A percentile compares a stretch with the other conserved stretches of the same genome.
Conservation (phyloP, 2,888 invertebrate genomes). For the Escarpia spicata region DNA sequence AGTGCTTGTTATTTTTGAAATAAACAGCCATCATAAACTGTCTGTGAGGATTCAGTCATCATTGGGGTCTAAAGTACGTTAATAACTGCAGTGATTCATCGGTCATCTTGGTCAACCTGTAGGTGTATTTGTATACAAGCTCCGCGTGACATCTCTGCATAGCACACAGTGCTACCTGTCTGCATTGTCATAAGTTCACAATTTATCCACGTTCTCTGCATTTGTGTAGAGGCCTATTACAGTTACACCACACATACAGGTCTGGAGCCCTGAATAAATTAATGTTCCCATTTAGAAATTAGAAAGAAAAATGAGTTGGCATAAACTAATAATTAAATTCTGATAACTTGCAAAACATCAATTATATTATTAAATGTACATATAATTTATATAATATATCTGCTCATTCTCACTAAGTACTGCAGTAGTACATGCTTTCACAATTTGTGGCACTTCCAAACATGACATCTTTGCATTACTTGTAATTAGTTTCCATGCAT, state of each 20-base stretch:
- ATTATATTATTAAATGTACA: not conserved
- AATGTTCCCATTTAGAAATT: not conserved
- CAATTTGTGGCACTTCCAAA: no score
- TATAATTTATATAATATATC: not conserved
- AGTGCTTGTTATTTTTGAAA: not conserved
- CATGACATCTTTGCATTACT: no score
- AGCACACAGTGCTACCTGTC: not conserved
- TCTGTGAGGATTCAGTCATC: not conserved
- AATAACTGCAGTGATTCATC: not conserved
- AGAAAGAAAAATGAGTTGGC: not conserved
- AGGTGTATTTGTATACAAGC: not conserved
- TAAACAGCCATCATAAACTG: not conserved
- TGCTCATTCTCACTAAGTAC: not conserved
- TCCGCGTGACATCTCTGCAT: not conserved
- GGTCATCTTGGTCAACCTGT: not conserved
- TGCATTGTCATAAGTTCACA: not conserved
- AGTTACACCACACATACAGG: not conserved
- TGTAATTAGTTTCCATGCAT: no score
- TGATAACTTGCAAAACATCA: not conserved
- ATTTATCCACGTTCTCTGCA: not conserved
- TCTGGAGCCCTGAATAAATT: not conserved
- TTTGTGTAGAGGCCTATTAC: not conserved
- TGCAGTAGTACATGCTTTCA: not conserved
- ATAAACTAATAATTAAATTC: not conserved
- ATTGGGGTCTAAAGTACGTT: not conserved